Evolutionary conservation across 2,113 vertebrate species (phyloP), one percentile per base, ranked within the genome.

Genomic region (Gadus macrocephalus): DNA sequence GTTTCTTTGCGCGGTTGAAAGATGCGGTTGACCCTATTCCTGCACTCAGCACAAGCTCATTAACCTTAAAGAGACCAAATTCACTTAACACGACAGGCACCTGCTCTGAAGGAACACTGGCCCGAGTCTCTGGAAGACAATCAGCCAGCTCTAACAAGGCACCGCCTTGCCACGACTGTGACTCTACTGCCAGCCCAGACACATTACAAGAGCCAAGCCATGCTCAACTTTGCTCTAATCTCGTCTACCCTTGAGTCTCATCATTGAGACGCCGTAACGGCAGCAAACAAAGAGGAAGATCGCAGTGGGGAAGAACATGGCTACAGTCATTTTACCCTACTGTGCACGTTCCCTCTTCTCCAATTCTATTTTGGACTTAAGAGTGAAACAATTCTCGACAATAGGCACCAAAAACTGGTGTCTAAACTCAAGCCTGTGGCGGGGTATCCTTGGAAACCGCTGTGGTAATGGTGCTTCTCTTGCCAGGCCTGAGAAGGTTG

Each of bases 1-100:
- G 56, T 69, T 89, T 81, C 80, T 88, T 86, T 86, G 82, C 85
- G 86, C 83, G 89, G 83, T 82, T 89, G 86, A 86, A 87, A 87
- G 85, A 78, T 83, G 84, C 85, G 77, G 82, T 56, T 89, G 85
- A 90, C 88, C 87, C 86, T 87, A 83, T 85, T 86, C 83, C 68
- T 83, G 71, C 79, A 84, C 86, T 89, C 83, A 88, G 85, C 86
- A 87, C 80, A 90, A 87, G 88, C 85, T 85, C 84, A 90, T 90
- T 91, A 90, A 89, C 87, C 86, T 88, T 88, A 74, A 80, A 77
- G 85, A 76, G 85, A 76, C 85, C 85, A 82, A 73, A 79, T 86
- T 86, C 87, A 85, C 84, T 89, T 88, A 83, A 87, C 87, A 89
- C 89, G 87, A 83, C 42, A 49, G 42, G 42, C 42, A 49, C 42